Evolutionary conservation across 2,888 invertebrate species (phyloP).

Genomic region (Atethmia centrago): DNA sequence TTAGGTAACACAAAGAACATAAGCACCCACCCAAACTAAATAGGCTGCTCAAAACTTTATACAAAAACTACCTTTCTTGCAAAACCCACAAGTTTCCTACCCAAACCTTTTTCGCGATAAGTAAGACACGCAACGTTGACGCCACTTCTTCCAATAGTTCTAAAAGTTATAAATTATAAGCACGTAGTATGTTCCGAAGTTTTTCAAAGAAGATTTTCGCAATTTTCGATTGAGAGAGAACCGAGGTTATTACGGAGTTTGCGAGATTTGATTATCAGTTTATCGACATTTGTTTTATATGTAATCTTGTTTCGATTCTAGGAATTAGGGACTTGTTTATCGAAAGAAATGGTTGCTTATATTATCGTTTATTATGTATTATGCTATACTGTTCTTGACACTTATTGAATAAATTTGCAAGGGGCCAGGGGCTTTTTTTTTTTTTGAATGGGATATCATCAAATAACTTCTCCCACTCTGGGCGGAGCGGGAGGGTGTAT

Average conservation of each 20-base stretch:
- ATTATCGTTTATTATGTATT: background rate
- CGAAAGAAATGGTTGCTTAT: background rate
- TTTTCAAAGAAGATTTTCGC: slow-evolving; percentile 41
- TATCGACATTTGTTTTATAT: slow-evolving; percentile 33
- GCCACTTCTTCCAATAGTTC: slow-evolving; percentile 33
- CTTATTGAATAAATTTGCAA: too few species aligned
- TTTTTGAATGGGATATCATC: too few species aligned
- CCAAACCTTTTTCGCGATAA: slow-evolving; percentile 44
- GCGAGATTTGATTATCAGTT: slow-evolving; percentile 44
- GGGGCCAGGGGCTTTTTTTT: too few species aligned
- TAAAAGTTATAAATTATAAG: slow-evolving; percentile 52
- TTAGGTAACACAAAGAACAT: background rate
- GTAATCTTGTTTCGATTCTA: slow-evolving; percentile 30
- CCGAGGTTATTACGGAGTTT: slow-evolving; percentile 45
- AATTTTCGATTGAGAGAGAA: slow-evolving; percentile 40
- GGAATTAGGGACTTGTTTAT: background rate
- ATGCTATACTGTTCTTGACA: background rate
- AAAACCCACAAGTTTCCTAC: slow-evolving; percentile 19
- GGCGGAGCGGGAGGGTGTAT: too few species aligned
- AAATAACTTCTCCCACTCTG: too few species aligned
- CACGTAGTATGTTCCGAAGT: slow-evolving; percentile 48
- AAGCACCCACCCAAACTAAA: slow-evolving; percentile 14
- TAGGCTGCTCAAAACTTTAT: slow-evolving; percentile 23
- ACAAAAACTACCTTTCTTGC: slow-evolving; percentile 14
- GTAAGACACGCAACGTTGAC: slow-evolving; percentile 41